Conservation (phyloP, 1,140 invertebrate genomes). For the Aphis gossypii region DNA sequence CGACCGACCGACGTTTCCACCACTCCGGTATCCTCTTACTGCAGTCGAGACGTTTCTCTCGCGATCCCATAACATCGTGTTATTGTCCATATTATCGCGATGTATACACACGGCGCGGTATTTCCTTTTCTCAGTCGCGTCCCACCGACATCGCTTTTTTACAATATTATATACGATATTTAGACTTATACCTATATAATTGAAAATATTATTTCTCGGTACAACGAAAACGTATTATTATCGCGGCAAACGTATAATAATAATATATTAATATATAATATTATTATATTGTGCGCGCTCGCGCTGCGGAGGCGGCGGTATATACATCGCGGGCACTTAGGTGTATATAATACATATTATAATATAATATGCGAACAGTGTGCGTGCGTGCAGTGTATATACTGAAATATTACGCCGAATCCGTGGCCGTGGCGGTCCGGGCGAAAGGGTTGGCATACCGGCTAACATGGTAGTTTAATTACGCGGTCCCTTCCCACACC, state of each 20-base stretch:
- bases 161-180: background rate
- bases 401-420: constrained; percentile 55
- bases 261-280: too few relatives aligned
- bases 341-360: constrained; percentile 19
- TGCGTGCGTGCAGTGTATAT: constrained; percentile 11
- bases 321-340: background rate
- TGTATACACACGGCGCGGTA: background rate
- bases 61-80: background rate
- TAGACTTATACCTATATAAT: background rate
- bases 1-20: constrained; percentile 14
- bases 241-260: background rate
- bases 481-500: constrained; percentile 45
- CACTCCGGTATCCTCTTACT: background rate
- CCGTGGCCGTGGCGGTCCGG: constrained; percentile 40
- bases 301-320: background rate
- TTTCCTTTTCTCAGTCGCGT: background rate
- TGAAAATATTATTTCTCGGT: background rate
- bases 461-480: constrained; percentile 58
- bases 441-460: constrained; percentile 56
- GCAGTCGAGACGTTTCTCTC: background rate
- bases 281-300: background rate
- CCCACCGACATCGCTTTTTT: background rate
- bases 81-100: too few relatives aligned
- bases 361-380: background rate
- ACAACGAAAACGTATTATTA: background rate